Base-by-base conservation (phyloP, 1,140 invertebrate species). In the Brachionus manjavacas region DNA sequence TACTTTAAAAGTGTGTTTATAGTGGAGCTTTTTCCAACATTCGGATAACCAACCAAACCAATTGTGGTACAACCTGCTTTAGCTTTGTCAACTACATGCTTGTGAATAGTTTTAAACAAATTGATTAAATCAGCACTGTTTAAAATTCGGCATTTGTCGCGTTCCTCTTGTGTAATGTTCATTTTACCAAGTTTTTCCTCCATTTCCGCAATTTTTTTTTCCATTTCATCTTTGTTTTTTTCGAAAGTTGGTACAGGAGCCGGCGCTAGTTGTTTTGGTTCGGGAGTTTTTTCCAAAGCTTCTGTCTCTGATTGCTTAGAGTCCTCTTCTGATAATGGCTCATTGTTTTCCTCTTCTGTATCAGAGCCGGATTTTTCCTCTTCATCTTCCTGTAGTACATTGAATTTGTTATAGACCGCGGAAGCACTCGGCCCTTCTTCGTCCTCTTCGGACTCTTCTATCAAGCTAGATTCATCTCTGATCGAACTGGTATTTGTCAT, bases 11-110 rank as follows among this genome's bases (percentile, higher is more conserved):
- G 89, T 4, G 95, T 92, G 92, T 99, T 99, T 46, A 99, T 97
- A 3, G 96, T 98, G 66, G 96, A 99, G 91, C 96, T 98, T 91
- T 99, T 99, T 14, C 98, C 98, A 43, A 99, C 98, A 92, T 99
- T 99, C 1, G 97, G 97, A 91, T 99, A 99, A 0, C 98, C 97
- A 86, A 98, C 89, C 87, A 90, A 85, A 16, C 86, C 83, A 79
- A 84, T 84, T 11, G 81, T 84, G 2, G 79, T 81, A 43, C 52
- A 81, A 4, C 79, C 79, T 64, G 79, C 52, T 31, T 81, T 81
- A 68, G 79, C 79, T 68, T 68, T 60, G 20, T 81, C 79, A 7
- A 64, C 25, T 43, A 60, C 20, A 64, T 81, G 31, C 7, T 39
- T 68, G 39, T 81, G 64, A 16, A 81, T 68, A 25, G 79, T 81